Conservation (phyloP, 2,113 vertebrate species). For the Laticauda laticaudata region DNA sequence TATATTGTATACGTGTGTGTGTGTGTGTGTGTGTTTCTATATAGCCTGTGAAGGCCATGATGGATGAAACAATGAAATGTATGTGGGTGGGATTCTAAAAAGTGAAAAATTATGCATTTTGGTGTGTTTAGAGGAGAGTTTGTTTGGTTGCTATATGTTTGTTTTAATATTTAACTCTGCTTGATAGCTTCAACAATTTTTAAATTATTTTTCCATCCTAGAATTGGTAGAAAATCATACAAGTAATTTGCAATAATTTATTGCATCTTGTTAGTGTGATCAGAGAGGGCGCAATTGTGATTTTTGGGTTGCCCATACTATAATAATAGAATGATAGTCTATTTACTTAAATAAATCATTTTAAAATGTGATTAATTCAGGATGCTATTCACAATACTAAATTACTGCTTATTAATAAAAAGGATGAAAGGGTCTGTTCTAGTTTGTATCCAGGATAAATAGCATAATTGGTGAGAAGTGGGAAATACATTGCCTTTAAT, state of each 20-base stretch:
- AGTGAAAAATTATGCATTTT: background rate
- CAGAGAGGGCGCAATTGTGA: background rate
- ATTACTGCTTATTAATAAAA: slow-evolving; percentile 5
- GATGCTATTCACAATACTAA: background rate
- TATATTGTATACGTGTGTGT: background rate
- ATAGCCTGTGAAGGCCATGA: background rate
- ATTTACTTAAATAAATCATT: background rate
- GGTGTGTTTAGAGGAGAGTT: background rate
- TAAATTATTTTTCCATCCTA: background rate
- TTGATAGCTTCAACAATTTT: background rate
- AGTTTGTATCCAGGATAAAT: background rate
- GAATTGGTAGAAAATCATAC: background rate
- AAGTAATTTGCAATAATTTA: background rate
- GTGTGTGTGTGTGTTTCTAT: too few species aligned
- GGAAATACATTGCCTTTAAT: background rate
- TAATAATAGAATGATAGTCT: background rate
- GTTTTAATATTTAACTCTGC: background rate
- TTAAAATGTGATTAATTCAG: background rate
- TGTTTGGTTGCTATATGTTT: background rate
- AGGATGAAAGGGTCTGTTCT: background rate
- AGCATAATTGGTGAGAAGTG: background rate
- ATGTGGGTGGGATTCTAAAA: background rate
- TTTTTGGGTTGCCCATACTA: background rate
- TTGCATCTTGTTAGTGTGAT: background rate
- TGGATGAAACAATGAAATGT: background rate